These are phyloP conservation scores for Tragelaphus eurycerus DNA, from an alignment of 2,797 vertebrate genomes.

Conservation along the genomic window DNA sequence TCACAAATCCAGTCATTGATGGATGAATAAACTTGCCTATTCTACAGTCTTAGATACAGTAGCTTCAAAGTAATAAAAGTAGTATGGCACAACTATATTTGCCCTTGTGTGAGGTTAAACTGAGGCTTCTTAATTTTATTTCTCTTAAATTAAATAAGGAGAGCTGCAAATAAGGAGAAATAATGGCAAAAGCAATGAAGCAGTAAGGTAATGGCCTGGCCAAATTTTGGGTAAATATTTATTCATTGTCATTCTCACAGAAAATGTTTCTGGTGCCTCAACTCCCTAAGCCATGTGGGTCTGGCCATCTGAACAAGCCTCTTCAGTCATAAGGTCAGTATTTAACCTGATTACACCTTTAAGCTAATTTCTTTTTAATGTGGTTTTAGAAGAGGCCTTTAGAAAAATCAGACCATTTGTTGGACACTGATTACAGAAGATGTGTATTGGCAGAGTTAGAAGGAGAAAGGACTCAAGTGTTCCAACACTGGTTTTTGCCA, in stretches of 20 bases:
- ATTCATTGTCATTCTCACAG: constrained; percentile 49
- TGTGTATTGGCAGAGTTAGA: background rate
- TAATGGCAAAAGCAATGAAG: constrained; percentile 53
- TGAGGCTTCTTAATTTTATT: constrained; percentile 11
- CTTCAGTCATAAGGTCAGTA: background rate
- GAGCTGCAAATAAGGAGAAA: constrained; percentile 32
- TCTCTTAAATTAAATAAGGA: constrained; percentile 53
- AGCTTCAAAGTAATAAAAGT: background rate
- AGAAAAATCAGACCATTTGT: background rate
- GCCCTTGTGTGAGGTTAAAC: background rate
- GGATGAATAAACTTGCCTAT: background rate
- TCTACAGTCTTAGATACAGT: background rate
- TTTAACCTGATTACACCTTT: constrained; percentile 46
- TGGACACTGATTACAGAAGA: constrained; percentile 1
- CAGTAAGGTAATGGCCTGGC: constrained; percentile 33
- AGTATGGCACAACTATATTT: background rate
- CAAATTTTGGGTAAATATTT: constrained; percentile 45
- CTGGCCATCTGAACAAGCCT: background rate
- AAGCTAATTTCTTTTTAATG: constrained; percentile 57
- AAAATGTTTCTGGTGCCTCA: constrained; percentile 10
- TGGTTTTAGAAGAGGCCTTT: background rate
- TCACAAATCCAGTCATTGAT: background rate
- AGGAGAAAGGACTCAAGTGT: background rate
- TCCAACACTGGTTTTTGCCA: background rate
- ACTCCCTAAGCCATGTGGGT: background rate